These are phyloP conservation scores for Actinemys pallida DNA, from an alignment of 2,113 vertebrate species.

Conservation along the genomic window DNA sequence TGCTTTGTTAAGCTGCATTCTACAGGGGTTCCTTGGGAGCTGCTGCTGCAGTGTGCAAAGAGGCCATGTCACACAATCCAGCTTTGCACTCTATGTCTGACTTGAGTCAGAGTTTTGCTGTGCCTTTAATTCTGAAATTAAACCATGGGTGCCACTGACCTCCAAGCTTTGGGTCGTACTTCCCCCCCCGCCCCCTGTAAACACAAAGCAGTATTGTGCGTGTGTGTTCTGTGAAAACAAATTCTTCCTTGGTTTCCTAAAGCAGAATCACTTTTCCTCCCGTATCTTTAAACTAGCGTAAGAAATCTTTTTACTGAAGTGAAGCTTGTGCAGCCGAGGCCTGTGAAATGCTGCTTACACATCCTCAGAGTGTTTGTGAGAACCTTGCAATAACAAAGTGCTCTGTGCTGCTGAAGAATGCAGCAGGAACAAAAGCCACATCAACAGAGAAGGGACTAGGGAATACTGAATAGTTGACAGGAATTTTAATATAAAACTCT, in stretches of 20 bases:
- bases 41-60: accelerated
- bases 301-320: not conserved
- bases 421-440: slow-evolving; percentile 79
- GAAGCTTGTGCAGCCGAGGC: slow-evolving; percentile 25
- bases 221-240: not conserved
- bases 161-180: not conserved
- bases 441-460: slow-evolving; percentile 68
- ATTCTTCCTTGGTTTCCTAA: not conserved
- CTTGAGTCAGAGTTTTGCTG: not conserved
- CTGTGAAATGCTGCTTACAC: slow-evolving; percentile 29
- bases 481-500: slow-evolving; percentile 86
- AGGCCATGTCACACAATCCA: not conserved
- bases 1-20: accelerated
- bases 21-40: not conserved
- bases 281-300: accelerated
- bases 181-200: accelerated
- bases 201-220: not conserved
- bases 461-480: slow-evolving; percentile 82
- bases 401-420: slow-evolving; percentile 74
- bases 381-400: slow-evolving; percentile 73
- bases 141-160: not conserved
- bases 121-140: slow-evolving; percentile 2
- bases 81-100: not conserved
- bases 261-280: not conserved
- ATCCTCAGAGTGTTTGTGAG: slow-evolving; percentile 78